Base-by-base conservation (phyloP, 2,888 invertebrate genomes). In the Drosophila neoperkinsi region DNA sequence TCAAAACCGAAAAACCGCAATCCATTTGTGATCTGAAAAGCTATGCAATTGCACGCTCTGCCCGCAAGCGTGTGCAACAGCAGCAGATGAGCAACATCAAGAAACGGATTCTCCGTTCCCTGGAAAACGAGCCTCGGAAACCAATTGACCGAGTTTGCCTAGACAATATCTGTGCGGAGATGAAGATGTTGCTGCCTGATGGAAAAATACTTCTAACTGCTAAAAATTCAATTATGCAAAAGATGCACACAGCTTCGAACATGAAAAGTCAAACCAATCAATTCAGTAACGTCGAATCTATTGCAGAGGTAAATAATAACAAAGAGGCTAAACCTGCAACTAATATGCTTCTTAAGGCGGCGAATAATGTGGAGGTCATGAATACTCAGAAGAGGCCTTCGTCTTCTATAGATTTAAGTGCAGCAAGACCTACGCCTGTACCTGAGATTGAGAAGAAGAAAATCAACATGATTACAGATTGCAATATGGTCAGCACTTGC, bases 21-120 rank as follows among this genome's bases (percentile, higher is more conserved):
- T 43, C 46, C 11, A 79, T 71, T 30, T 81, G 81, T 28, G 68
- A 88, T 25, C 53, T 78, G 0, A 90, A 79, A 36, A 90, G 90
- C 49, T 83, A 83, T 71, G 72, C 77, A 0, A 84, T 88, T 38
- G 70, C 72, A 5, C 79, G 82, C 11, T 67, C 79, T 7, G 57
- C 65, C 0, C 71, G 76, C 4, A 87, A 80, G 50, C 75, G 71
- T 3, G 78, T 76, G 16, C 72, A 82, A 10, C 61, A 77, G 7
- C 72, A 74, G 28, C 72, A 66, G 2, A 61, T 90, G 63, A 63
- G 65, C 30, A 59, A n/a, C 28, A 66, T 91, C 1, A 90, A 83
- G 46, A 78, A 79, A 6, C 86, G 81, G n/a, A 88, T 90, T 33
- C 58, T 84, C 5, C 74, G 64, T 28, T 73, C 79, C 0, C 58